phyloP scores from a whole-genome alignment of 2,797 vertebrate genomes.

The Numenius phaeopus region DNA sequence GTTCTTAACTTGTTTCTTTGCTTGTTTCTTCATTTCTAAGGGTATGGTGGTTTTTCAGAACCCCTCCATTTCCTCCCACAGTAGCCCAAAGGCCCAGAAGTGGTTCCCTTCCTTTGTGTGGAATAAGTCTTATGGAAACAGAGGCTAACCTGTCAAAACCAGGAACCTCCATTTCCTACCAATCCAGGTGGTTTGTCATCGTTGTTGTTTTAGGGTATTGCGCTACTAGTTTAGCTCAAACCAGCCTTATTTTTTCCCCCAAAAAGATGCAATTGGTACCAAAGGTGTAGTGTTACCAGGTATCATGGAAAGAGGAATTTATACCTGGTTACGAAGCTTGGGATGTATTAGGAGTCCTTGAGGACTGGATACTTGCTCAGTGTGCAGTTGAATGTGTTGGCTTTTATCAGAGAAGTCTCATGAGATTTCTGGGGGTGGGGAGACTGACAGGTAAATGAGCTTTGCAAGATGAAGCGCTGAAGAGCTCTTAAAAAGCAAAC shows the following conservation, averaged over 20 bases:
- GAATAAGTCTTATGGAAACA: background rate
- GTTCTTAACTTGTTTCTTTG: background rate
- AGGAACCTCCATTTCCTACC: background rate
- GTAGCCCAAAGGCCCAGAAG: background rate
- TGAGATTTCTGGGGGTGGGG: background rate
- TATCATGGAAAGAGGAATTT: background rate
- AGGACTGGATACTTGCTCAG: background rate
- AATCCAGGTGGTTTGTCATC: background rate
- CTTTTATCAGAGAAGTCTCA: background rate
- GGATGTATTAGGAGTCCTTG: background rate
- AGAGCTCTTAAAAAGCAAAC: background rate
- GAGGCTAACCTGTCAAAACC: background rate
- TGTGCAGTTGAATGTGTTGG: background rate
- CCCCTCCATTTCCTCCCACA: background rate
- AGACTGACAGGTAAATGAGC: background rate
- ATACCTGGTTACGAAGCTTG: background rate
- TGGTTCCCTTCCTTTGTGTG: background rate
- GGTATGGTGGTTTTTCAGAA: background rate
- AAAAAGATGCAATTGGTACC: background rate
- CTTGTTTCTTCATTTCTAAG: background rate
- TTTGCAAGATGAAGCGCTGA: background rate
- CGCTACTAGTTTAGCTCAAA: background rate
- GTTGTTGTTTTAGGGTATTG: too few relatives aligned
- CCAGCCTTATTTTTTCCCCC: accelerated
- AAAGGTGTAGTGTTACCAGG: background rate